phyloP scores from a whole-genome alignment of 2,888 invertebrate genomes.

The Pachydiplax longipennis region DNA sequence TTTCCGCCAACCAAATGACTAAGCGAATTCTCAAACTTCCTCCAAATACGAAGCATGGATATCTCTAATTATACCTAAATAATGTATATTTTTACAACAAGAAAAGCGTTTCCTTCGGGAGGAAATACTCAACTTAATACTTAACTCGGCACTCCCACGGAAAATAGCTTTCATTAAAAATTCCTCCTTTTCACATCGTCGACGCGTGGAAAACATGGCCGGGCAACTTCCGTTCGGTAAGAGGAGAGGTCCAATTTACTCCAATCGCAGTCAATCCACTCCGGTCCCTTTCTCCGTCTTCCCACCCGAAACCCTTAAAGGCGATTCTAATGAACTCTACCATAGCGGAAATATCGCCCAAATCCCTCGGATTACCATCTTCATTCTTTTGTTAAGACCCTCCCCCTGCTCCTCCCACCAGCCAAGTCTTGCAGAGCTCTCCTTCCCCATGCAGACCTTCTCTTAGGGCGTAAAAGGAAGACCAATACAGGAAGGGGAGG shows the following conservation, averaged over 20 bases:
- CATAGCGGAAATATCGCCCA: not conserved
- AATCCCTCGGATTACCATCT: slow-evolving; percentile 40
- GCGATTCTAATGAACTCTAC: slow-evolving; percentile 36
- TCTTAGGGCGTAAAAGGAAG: not conserved
- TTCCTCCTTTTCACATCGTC: not conserved
- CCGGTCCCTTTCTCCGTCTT: not conserved
- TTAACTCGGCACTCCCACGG: not conserved
- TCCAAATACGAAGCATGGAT: not conserved
- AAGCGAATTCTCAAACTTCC: not conserved
- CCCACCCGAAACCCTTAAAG: slow-evolving; percentile 23
- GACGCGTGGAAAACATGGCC: not conserved
- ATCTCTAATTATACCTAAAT: not conserved
- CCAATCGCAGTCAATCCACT: not conserved
- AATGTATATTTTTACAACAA: not conserved
- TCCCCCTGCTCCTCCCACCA: not conserved
- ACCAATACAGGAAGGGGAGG: not conserved
- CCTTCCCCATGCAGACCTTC: not conserved
- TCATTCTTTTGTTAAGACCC: slow-evolving; percentile 32
- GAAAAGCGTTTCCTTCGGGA: too few species aligned
- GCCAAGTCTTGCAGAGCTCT: not conserved
- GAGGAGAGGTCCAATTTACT: not conserved
- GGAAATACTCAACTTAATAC: not conserved
- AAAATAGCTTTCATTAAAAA: not conserved
- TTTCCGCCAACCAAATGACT: not conserved
- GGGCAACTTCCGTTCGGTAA: not conserved